Evolutionary conservation across 1,140 invertebrate species (phyloP), one percentile per base, ranked within the genome.

Genomic region (Pseudomyrmex flavicornis): DNA sequence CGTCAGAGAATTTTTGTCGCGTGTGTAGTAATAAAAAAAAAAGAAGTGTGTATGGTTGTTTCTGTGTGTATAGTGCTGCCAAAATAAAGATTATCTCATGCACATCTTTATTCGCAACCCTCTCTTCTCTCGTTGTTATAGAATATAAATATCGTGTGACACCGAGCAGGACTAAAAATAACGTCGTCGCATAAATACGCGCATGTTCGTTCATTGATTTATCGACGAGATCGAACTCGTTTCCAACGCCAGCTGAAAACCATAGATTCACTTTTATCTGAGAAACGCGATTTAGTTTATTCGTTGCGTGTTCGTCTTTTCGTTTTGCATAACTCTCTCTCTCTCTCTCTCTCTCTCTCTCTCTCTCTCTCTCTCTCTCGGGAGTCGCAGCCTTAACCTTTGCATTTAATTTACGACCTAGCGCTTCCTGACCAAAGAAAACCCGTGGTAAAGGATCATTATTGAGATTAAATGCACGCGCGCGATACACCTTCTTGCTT

Each of bases 381-480:
- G n/a, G 52, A 79, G 65, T 26, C 50, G 56, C 22, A 80, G 76
- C 76, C 76, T 80, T 80, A 80, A 80, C 76, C 76, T 80, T 80
- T 80, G 76, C 65, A 72, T 80, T 80, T 70, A 80, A 80, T 80
- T 72, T 80, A 80, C 22, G 66, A 80, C 54, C 76, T 79, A 79
- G 52, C 20, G 66, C 54, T 72, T 72, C 66, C 54, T 79, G 65
- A 3, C 44, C 54, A 35, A 80, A 35, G 54, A 72, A 72, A 80
- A 48, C 12, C 66, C n/a, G 35, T 20, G 66, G 46, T 72, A 70
- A 70, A 70, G 65, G 20, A 79, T 17, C 63, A 48, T 80, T 72
- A 72, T 80, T 80, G 54, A 80, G 65, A 80, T 80, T 80, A 80
- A 80, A 35, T 80, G 44, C 76, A 80, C 76, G 66, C 76, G 54